Percentiles rank a stretch among this genome's conserved stretches.
These are phyloP conservation scores for Anthopleura xanthogrammica DNA, from an alignment of 92 coral and sea anemone genomes.

Conservation along the genomic window DNA sequence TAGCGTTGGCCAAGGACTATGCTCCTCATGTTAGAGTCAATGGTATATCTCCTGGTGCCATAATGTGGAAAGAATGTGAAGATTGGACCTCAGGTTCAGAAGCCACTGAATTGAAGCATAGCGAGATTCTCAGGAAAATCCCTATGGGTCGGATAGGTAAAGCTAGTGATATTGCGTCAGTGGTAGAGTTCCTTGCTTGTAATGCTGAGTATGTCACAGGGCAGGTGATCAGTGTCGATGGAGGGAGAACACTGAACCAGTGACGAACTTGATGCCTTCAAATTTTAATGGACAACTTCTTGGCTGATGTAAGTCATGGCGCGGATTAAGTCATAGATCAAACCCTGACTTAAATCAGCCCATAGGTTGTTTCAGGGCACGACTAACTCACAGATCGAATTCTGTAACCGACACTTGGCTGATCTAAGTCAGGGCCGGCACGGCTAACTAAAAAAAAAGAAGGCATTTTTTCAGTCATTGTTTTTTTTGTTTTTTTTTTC, in stretches of 20 bases:
- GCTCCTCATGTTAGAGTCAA: constrained; percentile 74
- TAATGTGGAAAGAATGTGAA: constrained; percentile 46
- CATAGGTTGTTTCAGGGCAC: too few relatives aligned
- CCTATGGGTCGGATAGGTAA: constrained; percentile 56
- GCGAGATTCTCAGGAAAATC: constrained; percentile 42
- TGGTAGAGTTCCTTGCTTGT: constrained; percentile 47
- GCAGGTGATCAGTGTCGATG: constrained; percentile 60
- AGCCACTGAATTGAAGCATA: not conserved
- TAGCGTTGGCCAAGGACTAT: constrained; percentile 64
- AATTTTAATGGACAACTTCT: too few relatives aligned
- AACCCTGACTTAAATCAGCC: too few relatives aligned
- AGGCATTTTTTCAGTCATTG: too few relatives aligned
- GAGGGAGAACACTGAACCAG: constrained; percentile 57
- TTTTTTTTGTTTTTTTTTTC: too few relatives aligned
- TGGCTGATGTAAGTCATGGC: too few relatives aligned
- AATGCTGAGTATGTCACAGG: constrained; percentile 61
- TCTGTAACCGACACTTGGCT: too few relatives aligned
- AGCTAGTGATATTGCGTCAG: constrained; percentile 37
- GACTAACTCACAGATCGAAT: too few relatives aligned
- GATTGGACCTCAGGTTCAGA: not conserved
- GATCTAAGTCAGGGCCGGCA: too few relatives aligned
- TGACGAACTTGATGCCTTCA: not conserved
- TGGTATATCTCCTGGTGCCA: constrained; percentile 69
- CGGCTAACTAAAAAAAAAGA: too few relatives aligned
- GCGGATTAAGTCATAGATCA: too few relatives aligned